A percentile compares a stretch with the other conserved stretches of the same genome.
phyloP scores from a whole-genome alignment of 2,113 vertebrate genomes.

The Chascanopsetta lugubris region DNA sequence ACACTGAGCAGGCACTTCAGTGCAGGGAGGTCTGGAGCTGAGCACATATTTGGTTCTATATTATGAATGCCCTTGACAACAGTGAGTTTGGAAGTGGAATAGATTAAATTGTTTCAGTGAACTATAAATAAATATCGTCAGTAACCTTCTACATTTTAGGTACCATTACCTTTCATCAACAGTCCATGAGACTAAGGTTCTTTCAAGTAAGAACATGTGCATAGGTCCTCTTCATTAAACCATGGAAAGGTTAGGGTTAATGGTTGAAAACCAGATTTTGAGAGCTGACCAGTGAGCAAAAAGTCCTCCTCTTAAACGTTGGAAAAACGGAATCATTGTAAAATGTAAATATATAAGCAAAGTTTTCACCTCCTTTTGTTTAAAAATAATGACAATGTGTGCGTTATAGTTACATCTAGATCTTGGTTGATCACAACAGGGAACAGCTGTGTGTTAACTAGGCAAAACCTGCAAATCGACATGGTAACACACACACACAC shows the following conservation, averaged over 20 bases:
- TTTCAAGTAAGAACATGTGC: not conserved
- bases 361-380: not conserved
- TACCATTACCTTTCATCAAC: not conserved
- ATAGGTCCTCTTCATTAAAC: too few relatives aligned
- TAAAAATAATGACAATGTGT: not conserved
- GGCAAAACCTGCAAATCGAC: constrained; percentile 2
- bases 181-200: not conserved
- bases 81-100: not conserved
- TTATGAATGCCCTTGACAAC: not conserved
- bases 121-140: not conserved
- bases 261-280: not conserved
- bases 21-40: not conserved
- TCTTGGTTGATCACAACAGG: not conserved
- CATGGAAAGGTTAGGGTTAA: not conserved
- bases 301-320: not conserved
- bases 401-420: not conserved
- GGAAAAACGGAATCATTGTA: not conserved
- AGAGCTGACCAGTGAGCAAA: not conserved
- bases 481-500: not conserved
- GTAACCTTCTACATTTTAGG: not conserved
- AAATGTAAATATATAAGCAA: not conserved
- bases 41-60: not conserved
- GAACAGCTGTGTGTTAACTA: not conserved
- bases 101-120: too few relatives aligned
- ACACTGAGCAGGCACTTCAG: constrained; percentile 40